phyloP scores from a whole-genome alignment of 2,113 vertebrate species.

The Bubo blakistoni region DNA sequence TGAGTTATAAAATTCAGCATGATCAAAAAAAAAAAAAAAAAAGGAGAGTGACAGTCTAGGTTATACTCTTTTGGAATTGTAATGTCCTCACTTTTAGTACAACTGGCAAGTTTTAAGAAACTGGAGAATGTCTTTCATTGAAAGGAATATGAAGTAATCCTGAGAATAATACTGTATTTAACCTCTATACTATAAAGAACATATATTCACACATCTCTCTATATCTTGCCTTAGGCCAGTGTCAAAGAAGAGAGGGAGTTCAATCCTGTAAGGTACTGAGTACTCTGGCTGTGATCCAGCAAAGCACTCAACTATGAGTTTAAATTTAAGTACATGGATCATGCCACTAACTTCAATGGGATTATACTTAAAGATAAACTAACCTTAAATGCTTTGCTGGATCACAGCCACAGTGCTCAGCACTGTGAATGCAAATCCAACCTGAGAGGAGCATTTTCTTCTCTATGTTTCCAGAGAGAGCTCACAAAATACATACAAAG shows the following conservation, averaged over 20 bases:
- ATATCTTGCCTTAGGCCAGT: background rate
- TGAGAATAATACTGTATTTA: background rate
- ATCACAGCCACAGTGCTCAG: slow-evolving; percentile 3
- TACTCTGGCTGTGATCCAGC: slow-evolving; percentile 19
- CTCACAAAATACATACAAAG: background rate
- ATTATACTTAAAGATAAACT: slow-evolving; percentile 33
- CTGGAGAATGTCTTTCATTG: background rate
- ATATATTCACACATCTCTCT: background rate
- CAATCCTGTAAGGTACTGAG: background rate
- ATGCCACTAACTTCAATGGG: background rate
- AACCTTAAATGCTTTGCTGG: slow-evolving; percentile 28
- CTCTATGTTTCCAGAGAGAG: background rate
- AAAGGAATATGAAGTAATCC: slow-evolving; percentile 5
- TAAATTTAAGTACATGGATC: slow-evolving; percentile 6
- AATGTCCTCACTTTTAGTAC: background rate
- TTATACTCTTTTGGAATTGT: background rate
- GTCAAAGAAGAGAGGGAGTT: background rate
- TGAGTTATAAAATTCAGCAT: background rate
- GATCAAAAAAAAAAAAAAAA: background rate
- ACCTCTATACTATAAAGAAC: background rate
- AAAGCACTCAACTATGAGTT: background rate
- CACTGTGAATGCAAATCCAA: background rate
- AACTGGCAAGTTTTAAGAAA: background rate
- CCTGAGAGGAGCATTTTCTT: background rate
- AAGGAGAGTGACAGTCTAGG: background rate